These are phyloP conservation scores for Diglossa cyanea DNA, from an alignment of 2,797 vertebrate genomes.

Conservation along the genomic window DNA sequence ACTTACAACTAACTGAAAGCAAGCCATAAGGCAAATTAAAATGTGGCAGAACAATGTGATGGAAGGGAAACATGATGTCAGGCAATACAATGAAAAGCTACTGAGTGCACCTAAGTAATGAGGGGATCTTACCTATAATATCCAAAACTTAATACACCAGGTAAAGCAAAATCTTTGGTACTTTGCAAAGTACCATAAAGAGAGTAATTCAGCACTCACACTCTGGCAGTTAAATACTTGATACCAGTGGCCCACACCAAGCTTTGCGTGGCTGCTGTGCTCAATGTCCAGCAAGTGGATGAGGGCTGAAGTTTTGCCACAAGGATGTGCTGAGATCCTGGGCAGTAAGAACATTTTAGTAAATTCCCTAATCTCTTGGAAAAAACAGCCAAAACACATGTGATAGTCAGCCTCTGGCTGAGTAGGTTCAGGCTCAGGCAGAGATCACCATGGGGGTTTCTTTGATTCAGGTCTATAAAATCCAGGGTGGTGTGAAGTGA, in stretches of 20 bases:
- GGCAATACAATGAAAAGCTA: background rate
- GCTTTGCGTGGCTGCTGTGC: rapidly evolving
- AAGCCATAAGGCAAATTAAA: background rate
- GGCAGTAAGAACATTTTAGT: background rate
- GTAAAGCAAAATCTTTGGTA: background rate
- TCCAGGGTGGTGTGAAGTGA: background rate
- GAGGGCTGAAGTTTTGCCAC: background rate
- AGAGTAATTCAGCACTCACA: background rate
- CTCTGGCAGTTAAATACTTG: background rate
- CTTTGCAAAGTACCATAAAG: background rate
- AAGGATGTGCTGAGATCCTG: background rate
- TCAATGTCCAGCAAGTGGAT: background rate
- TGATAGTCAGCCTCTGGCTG: background rate
- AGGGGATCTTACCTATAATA: background rate
- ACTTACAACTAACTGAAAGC: background rate
- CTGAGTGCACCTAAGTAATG: background rate
- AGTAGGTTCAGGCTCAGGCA: background rate
- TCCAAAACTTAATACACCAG: background rate
- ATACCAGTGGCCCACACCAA: background rate
- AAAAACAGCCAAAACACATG: background rate
- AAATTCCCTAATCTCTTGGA: background rate
- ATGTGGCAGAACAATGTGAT: background rate
- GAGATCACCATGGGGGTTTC: rapidly evolving
- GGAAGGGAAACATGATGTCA: background rate
- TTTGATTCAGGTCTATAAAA: background rate